A percentile compares a stretch with the other conserved stretches of the same genome.
Evolutionary conservation across 2,113 vertebrate genomes (phyloP).

Genomic region (Cavia porcellus): DNA sequence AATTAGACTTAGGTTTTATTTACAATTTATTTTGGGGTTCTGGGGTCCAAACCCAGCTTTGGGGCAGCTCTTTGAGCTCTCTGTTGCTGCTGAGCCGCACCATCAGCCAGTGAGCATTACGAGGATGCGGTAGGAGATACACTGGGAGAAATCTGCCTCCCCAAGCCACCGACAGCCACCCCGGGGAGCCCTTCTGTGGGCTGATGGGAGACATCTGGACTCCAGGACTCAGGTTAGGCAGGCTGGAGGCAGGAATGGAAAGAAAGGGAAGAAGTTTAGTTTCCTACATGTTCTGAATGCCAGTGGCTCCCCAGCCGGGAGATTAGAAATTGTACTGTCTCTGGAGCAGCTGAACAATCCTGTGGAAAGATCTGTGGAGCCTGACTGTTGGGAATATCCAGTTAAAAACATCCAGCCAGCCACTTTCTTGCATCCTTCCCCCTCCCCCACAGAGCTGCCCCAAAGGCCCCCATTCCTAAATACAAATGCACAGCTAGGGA

Average conservation of each 20-base stretch:
- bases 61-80: not conserved
- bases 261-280: not conserved
- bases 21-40: not conserved
- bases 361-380: not conserved
- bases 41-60: not conserved
- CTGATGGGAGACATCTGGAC: not conserved
- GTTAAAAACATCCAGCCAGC: not conserved
- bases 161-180: not conserved
- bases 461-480: not conserved
- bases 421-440: not conserved
- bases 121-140: not conserved
- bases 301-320: not conserved
- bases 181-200: not conserved
- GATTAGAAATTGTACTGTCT: not conserved
- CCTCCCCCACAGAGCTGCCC: not conserved
- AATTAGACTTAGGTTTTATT: not conserved
- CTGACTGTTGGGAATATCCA: not conserved
- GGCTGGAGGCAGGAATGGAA: not conserved
- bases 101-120: not conserved
- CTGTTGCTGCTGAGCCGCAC: not conserved
- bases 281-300: not conserved
- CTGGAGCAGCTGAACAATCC: not conserved
- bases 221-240: not conserved
- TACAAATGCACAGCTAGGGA: not conserved
- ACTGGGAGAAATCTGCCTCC: not conserved